Conservation (phyloP, 2,113 vertebrate genomes). For the Ranitomeya imitator region DNA sequence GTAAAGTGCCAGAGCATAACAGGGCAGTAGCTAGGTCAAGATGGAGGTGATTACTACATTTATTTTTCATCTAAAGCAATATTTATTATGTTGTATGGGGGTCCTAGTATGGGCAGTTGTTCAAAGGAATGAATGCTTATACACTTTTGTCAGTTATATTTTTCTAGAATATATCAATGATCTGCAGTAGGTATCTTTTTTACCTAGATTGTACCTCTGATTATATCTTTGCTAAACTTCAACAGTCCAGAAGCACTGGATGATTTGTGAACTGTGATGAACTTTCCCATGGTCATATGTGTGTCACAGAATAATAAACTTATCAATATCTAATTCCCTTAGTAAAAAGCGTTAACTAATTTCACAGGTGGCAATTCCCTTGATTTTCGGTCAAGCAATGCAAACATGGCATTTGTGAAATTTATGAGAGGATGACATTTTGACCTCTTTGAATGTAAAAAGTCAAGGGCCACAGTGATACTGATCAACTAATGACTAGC, state of each 20-base stretch:
- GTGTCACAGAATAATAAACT: conserved; percentile 11
- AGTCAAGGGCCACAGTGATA: background rate
- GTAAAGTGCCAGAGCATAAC: no score
- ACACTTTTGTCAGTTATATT: no score
- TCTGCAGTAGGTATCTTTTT: no score
- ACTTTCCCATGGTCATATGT: background rate
- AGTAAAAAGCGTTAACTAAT: background rate
- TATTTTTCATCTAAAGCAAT: no score
- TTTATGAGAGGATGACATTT: conserved; percentile 33
- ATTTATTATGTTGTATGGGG: no score
- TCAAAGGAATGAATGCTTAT: no score
- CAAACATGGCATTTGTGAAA: conserved; percentile 13
- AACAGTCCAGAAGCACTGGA: background rate
- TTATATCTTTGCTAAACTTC: no score
- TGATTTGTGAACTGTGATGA: background rate
- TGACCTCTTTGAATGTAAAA: background rate
- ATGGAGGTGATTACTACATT: no score
- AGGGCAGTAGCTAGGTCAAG: no score
- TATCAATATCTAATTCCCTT: background rate
- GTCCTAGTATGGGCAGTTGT: no score
- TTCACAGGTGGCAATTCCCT: conserved; percentile 10
- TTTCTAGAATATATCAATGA: no score
- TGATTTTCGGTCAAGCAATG: conserved; percentile 11
- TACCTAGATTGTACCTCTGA: no score
- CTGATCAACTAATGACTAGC: conserved; percentile 24